Evolutionary conservation across 2,113 vertebrate genomes (phyloP).

Genomic region (Onychorhynchus coronatus): DNA sequence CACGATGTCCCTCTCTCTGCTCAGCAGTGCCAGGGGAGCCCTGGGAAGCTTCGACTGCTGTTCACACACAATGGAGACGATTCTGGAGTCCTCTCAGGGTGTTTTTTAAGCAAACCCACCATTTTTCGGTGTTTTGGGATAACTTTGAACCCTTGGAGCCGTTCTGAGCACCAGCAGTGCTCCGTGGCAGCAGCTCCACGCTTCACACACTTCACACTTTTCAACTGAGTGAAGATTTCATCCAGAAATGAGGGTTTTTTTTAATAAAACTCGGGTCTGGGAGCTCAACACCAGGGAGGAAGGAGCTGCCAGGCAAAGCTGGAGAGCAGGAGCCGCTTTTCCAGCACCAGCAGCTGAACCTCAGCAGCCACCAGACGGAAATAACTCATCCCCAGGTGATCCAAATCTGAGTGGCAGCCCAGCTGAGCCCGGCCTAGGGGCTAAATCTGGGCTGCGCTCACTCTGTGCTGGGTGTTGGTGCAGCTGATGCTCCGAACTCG

Average conservation of each 20-base stretch:
- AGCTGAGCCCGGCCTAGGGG: not conserved
- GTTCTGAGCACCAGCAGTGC: not conserved
- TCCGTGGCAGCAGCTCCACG: not conserved
- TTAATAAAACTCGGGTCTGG: not conserved
- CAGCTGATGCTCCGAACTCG: not conserved
- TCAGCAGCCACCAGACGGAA: not conserved
- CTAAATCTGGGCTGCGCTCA: not conserved
- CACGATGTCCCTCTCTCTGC: not conserved
- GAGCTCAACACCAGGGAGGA: not conserved
- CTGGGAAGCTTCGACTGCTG: not conserved
- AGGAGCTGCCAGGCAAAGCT: not conserved
- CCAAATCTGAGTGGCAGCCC: slow-evolving; percentile 6
- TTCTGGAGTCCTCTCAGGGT: not conserved
- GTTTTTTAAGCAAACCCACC: not conserved
- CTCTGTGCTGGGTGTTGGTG: not conserved
- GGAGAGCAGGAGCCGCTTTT: not conserved
- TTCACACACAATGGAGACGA: not conserved
- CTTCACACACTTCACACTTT: not conserved
- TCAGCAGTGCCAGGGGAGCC: not conserved
- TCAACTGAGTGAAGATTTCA: fast-evolving
- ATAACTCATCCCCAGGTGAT: not conserved
- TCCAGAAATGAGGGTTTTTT: not conserved
- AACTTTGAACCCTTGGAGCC: not conserved
- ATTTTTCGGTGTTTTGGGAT: not conserved
- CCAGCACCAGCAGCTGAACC: not conserved